These are phyloP conservation scores for Diploptera punctata DNA, from an alignment of 2,888 invertebrate species.

Conservation along the genomic window DNA sequence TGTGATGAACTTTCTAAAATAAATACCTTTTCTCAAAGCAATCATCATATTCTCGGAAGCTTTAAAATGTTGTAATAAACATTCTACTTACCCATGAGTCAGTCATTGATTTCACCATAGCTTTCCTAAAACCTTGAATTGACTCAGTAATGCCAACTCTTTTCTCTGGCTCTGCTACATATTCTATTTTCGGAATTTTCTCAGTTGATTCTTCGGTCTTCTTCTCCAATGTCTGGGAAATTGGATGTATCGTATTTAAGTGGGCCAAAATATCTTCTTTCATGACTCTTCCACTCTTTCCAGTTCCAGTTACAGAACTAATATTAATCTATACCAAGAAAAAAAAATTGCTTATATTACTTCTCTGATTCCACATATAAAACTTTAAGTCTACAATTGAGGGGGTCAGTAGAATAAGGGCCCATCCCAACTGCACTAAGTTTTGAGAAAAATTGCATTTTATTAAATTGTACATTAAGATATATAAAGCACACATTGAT, in stretches of 20 bases:
- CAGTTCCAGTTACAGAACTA: conserved; percentile 74
- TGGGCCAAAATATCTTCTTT: conserved; percentile 92
- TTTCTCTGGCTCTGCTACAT: conserved; percentile 34
- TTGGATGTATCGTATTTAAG: conserved; percentile 53
- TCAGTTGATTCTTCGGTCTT: conserved; percentile 46
- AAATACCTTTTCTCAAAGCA: no score
- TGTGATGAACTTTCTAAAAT: no score
- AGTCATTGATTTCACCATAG: conserved; percentile 97
- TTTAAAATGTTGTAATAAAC: no score
- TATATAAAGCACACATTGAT: no score
- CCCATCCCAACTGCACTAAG: no score
- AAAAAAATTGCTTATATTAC: no score
- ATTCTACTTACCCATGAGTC: conserved; percentile 70
- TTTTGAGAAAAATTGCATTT: no score
- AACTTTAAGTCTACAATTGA: no score
- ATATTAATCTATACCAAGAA: conserved; percentile 73
- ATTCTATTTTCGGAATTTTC: neutral
- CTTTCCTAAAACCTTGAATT: conserved; percentile 83
- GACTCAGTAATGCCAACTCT: conserved; percentile 60
- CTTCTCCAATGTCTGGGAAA: conserved; percentile 45
- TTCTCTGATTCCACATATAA: no score
- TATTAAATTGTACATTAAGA: no score
- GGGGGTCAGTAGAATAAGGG: no score
- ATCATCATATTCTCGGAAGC: no score
- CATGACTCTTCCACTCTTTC: conserved; percentile 87